Evolutionary conservation across 1,140 invertebrate species (phyloP).

Genomic region (Drosophila murphyi): DNA sequence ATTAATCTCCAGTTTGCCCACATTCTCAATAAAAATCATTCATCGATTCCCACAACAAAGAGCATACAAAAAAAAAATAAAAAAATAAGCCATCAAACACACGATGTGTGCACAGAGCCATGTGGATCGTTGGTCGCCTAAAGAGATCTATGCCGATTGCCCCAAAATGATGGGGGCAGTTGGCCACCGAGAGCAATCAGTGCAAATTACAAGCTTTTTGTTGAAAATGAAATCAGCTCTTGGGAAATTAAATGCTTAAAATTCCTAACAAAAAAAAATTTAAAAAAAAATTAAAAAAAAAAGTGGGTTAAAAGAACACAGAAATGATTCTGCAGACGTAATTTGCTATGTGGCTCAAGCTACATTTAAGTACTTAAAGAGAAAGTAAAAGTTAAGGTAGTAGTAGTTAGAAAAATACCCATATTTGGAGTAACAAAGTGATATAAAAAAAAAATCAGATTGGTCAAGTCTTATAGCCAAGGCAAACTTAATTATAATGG

Average conservation of each 20-base stretch:
- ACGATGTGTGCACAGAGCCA: conserved; percentile 14
- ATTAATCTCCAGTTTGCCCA: conserved; percentile 43
- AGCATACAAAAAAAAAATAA: conserved; percentile 1
- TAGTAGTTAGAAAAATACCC: background rate
- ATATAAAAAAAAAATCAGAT: background rate
- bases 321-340: conserved; percentile 36
- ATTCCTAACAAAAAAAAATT: conserved; percentile 20
- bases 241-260: conserved; percentile 34
- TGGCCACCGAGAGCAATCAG: conserved; percentile 55
- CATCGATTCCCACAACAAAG: conserved; percentile 36
- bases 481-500: background rate
- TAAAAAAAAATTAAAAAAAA: background rate
- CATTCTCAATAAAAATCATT: conserved; percentile 26
- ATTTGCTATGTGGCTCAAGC: conserved; percentile 41
- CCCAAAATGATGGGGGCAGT: conserved; percentile 34
- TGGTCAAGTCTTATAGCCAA: background rate
- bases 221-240: conserved; percentile 65
- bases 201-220: conserved; percentile 66
- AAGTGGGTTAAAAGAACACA: conserved; percentile 36
- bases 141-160: conserved; percentile 49
- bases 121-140: conserved; percentile 25
- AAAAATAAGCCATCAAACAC: conserved; percentile 20
- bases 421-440: conserved; percentile 7
- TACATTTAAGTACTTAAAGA: conserved; percentile 28
- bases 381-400: conserved; percentile 47